Percentiles rank a stretch among this genome's conserved stretches.
Conservation (phyloP, 2,113 vertebrate genomes). For the Pteropus alecto region DNA sequence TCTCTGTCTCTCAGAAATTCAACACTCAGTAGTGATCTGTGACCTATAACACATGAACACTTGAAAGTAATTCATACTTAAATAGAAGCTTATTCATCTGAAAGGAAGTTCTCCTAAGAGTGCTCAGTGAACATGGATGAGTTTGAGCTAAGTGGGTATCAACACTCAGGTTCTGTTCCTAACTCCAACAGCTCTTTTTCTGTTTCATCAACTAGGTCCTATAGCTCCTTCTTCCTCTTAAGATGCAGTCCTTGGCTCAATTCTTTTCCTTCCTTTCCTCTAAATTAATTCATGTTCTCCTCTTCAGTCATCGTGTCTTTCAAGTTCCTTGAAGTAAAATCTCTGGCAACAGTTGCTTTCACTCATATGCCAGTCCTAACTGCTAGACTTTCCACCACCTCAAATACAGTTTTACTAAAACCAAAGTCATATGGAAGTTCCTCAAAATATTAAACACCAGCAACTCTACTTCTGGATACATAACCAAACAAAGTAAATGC, state of each 20-base stretch:
- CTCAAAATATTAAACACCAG: background rate
- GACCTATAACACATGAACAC: background rate
- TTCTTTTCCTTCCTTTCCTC: background rate
- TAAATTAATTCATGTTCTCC: background rate
- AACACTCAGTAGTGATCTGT: slow-evolving; percentile 38
- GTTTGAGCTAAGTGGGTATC: background rate
- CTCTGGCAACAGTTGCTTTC: background rate
- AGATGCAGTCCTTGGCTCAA: background rate
- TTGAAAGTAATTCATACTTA: slow-evolving; percentile 50
- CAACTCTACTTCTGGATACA: background rate
- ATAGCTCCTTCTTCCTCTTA: background rate
- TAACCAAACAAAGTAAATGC: background rate
- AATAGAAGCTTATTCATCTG: slow-evolving; percentile 46
- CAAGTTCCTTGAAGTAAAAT: background rate
- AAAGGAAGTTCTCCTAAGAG: slow-evolving; percentile 29
- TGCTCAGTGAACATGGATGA: slow-evolving; percentile 36
- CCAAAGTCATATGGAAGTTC: background rate
- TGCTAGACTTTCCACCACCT: background rate
- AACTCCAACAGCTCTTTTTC: background rate
- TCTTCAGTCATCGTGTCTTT: background rate
- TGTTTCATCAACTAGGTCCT: background rate
- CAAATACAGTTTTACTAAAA: background rate
- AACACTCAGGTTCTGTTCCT: background rate
- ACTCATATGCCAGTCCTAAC: background rate
- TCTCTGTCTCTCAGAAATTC: slow-evolving; percentile 44